Conservation (phyloP, 2,888 invertebrate species). For the Lobophora halterata region DNA sequence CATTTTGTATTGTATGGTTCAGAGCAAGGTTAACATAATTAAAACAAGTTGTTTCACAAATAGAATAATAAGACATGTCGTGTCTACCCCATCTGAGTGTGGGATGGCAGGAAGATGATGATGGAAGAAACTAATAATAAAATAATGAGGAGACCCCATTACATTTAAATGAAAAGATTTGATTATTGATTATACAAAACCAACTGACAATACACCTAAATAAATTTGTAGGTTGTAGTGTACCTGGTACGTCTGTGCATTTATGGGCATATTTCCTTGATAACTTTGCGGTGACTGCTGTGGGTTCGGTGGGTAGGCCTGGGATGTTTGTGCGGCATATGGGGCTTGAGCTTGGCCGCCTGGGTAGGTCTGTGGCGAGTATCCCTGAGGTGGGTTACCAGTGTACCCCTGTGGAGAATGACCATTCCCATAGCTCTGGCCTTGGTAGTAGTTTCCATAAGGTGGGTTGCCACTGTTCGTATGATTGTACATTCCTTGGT, state of each 20-base stretch:
- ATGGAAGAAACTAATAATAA: too few relatives aligned
- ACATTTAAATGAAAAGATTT: too few relatives aligned
- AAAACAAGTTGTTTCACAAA: too few relatives aligned
- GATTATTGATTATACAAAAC: too few relatives aligned
- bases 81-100: too few relatives aligned
- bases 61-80: too few relatives aligned
- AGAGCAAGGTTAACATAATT: too few relatives aligned
- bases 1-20: too few relatives aligned
- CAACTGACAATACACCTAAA: too few relatives aligned
- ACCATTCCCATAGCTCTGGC: constrained; percentile 71
- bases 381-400: constrained; percentile 64
- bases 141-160: too few relatives aligned
- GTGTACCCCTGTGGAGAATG: constrained; percentile 72
- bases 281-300: constrained; percentile 69
- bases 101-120: too few relatives aligned
- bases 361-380: constrained; percentile 64
- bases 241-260: constrained; percentile 79
- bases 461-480: constrained; percentile 63
- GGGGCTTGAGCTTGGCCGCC: constrained; percentile 55
- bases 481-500: constrained; percentile 69
- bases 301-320: constrained; percentile 66
- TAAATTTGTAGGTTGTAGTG: not conserved
- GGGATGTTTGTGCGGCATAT: constrained; percentile 60
- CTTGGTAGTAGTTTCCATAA: constrained; percentile 73
- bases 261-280: constrained; percentile 68